phyloP scores from a whole-genome alignment of 2,113 vertebrate genomes.

The Fulica atra region DNA sequence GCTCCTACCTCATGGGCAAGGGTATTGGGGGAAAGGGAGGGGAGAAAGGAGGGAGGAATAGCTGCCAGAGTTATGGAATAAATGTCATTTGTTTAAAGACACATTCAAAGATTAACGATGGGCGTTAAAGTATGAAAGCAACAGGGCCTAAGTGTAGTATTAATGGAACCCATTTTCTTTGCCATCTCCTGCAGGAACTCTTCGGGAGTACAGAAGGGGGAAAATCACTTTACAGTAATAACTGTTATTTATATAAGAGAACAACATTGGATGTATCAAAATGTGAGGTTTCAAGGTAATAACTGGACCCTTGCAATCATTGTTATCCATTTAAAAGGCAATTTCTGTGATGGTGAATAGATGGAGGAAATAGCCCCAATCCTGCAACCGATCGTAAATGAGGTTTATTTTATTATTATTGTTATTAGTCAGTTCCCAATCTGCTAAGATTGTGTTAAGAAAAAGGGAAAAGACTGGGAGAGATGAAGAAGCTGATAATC shows the following conservation, averaged over 20 bases:
- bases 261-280: constrained; percentile 69
- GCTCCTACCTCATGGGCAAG: background rate
- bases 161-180: constrained; percentile 76
- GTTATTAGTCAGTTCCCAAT: constrained; percentile 55
- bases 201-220: constrained; percentile 57
- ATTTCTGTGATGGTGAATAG: constrained; percentile 61
- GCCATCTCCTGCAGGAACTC: constrained; percentile 72
- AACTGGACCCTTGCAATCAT: constrained; percentile 66
- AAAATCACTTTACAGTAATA: constrained; percentile 76
- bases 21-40: background rate
- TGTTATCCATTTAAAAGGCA: constrained; percentile 75
- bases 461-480: background rate
- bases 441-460: background rate
- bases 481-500: background rate
- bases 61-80: constrained; percentile 2
- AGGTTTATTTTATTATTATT: constrained; percentile 64
- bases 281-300: constrained; percentile 72
- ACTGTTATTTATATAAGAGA: constrained; percentile 79
- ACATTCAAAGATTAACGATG: constrained; percentile 61
- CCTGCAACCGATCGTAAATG: constrained; percentile 29
- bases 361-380: constrained; percentile 41
- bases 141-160: constrained; percentile 59
- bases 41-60: background rate
- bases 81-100: constrained; percentile 60
- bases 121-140: constrained; percentile 59